These are phyloP conservation scores for Ceratothoa steindachneri DNA, from an alignment of 2,888 invertebrate genomes.

Conservation along the genomic window DNA sequence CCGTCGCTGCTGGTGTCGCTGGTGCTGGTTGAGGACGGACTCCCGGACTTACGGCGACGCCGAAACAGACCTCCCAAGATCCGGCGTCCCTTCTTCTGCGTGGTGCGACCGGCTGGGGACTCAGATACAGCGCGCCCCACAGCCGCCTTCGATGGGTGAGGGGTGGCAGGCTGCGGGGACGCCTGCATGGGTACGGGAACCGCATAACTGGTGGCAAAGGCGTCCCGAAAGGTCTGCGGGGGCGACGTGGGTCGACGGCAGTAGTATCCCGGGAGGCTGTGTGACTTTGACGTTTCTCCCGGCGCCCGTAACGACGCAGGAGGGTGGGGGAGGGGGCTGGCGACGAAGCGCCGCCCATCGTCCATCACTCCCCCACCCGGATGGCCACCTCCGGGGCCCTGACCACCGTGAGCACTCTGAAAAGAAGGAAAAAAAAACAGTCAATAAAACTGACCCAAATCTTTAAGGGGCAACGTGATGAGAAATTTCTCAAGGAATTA, in stretches of 20 bases:
- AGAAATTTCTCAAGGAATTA: no score
- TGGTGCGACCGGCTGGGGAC: neutral
- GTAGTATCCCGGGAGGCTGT: constrained; percentile 36
- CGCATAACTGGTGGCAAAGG: constrained; percentile 34
- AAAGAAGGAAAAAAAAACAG: constrained; percentile 25
- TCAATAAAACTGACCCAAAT: no score
- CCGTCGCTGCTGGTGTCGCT: constrained; percentile 25
- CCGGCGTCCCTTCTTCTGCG: constrained; percentile 22
- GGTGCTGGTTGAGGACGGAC: constrained; percentile 18
- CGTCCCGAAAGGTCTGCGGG: constrained; percentile 32
- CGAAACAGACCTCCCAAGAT: constrained; percentile 37
- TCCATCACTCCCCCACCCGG: constrained; percentile 45
- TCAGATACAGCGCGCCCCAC: neutral
- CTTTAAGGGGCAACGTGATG: no score
- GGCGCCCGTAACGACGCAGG: constrained; percentile 14
- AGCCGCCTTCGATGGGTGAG: neutral
- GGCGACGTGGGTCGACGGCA: constrained; percentile 16
- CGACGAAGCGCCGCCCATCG: constrained; percentile 38
- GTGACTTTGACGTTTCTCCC: constrained; percentile 21
- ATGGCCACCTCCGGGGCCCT: constrained; percentile 26
- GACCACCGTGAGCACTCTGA: constrained; percentile 43
- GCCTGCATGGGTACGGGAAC: constrained; percentile 14
- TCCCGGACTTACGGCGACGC: constrained; percentile 24
- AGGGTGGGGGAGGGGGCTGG: constrained; percentile 27
- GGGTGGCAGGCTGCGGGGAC: neutral